Conservation (phyloP, 2,797 vertebrate species). For the Esox masquinongy region DNA sequence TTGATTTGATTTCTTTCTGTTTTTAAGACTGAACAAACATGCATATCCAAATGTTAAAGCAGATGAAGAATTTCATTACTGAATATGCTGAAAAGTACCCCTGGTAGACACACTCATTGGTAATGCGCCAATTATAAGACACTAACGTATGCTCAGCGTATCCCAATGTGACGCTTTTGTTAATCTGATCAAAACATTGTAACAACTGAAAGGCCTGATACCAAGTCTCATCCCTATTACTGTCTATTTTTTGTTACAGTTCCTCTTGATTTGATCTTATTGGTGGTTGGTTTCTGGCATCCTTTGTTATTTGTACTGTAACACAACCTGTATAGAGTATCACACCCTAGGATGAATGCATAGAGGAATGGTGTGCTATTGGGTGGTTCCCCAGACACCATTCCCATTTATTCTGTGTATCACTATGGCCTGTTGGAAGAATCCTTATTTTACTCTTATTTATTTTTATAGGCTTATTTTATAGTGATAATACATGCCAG, state of each 20-base stretch:
- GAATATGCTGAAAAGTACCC: constrained; percentile 29
- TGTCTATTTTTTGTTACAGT: not conserved
- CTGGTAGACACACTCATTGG: constrained; percentile 41
- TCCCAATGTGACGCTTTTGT: constrained; percentile 7
- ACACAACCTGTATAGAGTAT: constrained; percentile 24
- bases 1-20: constrained; percentile 28
- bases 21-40: constrained; percentile 53
- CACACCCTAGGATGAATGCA: constrained; percentile 2
- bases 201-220: not conserved
- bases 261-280: constrained; percentile 14
- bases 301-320: constrained; percentile 24
- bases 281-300: not conserved
- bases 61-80: constrained; percentile 21
- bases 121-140: constrained; percentile 54
- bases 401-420: not conserved
- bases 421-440: constrained; percentile 36
- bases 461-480: constrained; percentile 24
- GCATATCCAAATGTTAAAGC: constrained; percentile 32
- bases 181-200: constrained; percentile 41
- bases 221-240: not conserved
- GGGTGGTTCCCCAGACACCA: not conserved
- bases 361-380: not conserved
- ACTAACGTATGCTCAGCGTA: constrained; percentile 19
- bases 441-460: constrained; percentile 56
- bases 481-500: constrained; percentile 21